Evolutionary conservation across 2,888 invertebrate genomes (phyloP), one percentile per base, ranked within the genome.

Genomic region (Gastrophysa polygoni): DNA sequence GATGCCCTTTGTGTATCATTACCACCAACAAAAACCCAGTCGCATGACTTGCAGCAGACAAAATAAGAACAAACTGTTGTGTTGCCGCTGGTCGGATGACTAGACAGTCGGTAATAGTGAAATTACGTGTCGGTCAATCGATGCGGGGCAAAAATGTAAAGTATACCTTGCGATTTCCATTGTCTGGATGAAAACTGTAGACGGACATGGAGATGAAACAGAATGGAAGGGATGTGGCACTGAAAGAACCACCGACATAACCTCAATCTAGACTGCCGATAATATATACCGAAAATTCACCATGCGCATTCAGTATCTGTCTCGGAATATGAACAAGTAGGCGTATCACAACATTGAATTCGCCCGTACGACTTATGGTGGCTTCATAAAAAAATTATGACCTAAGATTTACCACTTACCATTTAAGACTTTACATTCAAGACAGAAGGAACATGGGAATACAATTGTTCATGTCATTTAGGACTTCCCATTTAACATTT

Each of bases 71-170:
- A 63, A 59, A 51, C 59, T 46, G 59, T 64, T 66, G 62, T 57
- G 54, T 55, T 57, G 62, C 50, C 55, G 49, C 18, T 18, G 18
- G 29, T 32, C 16, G 32, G 50, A 17, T 49, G 59, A 55, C 68
- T 63, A 65, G 65, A 66, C 65, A 64, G 64, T 50, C 68, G 64
- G 68, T 72, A 71, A 72, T 68, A 67, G 64, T 62, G 52, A 67
- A 67, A 66, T 70, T 69, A 67, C 68, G 65, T 67, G 71, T 59
- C 73, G 71, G 73, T 75, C 73, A 74, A 74, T 75, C 74, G 73
- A 71, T 68, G 71, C 64, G 61, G 59, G 66, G 63, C 63, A 71
- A 68, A 69, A 71, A 71, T 70, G 67, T 65, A 66, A 68, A 73
- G 69, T 69, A 62, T 69, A 38, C 38, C 57, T 62, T 59, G 70